phyloP scores from a whole-genome alignment of 1,140 invertebrate species.

The Arctopsyche grandis region DNA sequence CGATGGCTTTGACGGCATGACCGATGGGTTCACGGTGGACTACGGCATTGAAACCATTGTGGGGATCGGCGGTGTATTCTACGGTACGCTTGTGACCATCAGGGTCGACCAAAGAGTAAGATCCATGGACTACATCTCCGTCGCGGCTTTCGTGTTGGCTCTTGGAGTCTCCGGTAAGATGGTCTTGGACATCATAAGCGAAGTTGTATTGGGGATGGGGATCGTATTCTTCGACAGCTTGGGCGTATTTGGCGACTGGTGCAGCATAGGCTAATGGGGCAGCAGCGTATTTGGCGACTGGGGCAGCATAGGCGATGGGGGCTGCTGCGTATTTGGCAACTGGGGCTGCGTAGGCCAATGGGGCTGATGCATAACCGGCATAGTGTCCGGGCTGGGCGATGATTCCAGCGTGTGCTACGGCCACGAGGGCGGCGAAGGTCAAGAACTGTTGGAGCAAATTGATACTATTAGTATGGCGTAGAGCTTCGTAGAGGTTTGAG shows the following conservation, averaged over 20 bases:
- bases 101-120: conserved; percentile 66
- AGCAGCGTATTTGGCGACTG: conserved; percentile 50
- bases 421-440: conserved; percentile 60
- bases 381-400: conserved; percentile 55
- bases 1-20: conserved; percentile 54
- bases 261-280: conserved; percentile 58
- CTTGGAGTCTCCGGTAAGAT: conserved; percentile 70
- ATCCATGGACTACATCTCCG: conserved; percentile 68
- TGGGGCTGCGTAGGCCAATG: conserved; percentile 19
- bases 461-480: neutral
- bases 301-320: conserved; percentile 60
- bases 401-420: conserved; percentile 61
- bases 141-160: conserved; percentile 67
- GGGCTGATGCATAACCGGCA: conserved; percentile 13
- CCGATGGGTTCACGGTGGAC: conserved; percentile 58
- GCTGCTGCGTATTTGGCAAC: conserved; percentile 53
- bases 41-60: conserved; percentile 64
- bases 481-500: too few relatives aligned
- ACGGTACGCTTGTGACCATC: conserved; percentile 69
- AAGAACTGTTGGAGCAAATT: conserved; percentile 60
- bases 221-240: conserved; percentile 64
- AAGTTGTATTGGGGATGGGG: conserved; percentile 67
- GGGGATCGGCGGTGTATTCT: conserved; percentile 69
- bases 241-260: conserved; percentile 57
- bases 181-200: conserved; percentile 69